phyloP scores from a whole-genome alignment of 2,113 vertebrate genomes.

The Pycnonotus jocosus region DNA sequence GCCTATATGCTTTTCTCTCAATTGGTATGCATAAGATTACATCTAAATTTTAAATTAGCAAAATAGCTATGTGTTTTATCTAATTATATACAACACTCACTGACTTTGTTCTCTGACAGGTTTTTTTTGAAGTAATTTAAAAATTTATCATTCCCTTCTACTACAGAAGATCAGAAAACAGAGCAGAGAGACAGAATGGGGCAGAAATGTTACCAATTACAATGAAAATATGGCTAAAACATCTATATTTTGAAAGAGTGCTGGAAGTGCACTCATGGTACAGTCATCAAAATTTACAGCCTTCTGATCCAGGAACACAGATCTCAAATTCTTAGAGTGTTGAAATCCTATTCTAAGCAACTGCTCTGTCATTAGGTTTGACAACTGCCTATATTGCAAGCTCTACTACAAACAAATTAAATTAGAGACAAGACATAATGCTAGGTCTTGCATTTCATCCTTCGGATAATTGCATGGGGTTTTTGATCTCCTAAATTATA shows the following conservation, averaged over 20 bases:
- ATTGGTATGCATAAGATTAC: neutral
- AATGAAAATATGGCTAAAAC: neutral
- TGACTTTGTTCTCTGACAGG: neutral
- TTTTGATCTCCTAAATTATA: neutral
- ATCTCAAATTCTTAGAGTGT: neutral
- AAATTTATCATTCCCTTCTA: neutral
- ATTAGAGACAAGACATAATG: neutral
- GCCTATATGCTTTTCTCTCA: neutral
- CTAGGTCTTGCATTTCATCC: neutral
- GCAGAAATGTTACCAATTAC: neutral
- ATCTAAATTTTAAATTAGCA: neutral
- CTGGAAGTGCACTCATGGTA: neutral
- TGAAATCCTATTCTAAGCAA: neutral
- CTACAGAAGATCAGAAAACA: neutral
- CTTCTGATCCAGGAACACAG: neutral
- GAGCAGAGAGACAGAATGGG: neutral
- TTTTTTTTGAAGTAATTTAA: neutral
- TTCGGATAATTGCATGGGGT: neutral
- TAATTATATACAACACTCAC: neutral
- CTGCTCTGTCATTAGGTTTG: neutral
- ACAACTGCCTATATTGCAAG: neutral
- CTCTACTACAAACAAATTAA: neutral
- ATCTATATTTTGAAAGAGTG: neutral
- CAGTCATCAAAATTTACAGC: neutral
- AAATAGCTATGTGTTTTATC: neutral